Percentiles rank a stretch among this genome's conserved stretches.
These are phyloP conservation scores for Copidosoma aretas DNA, from an alignment of 2,888 invertebrate genomes.

Conservation along the genomic window DNA sequence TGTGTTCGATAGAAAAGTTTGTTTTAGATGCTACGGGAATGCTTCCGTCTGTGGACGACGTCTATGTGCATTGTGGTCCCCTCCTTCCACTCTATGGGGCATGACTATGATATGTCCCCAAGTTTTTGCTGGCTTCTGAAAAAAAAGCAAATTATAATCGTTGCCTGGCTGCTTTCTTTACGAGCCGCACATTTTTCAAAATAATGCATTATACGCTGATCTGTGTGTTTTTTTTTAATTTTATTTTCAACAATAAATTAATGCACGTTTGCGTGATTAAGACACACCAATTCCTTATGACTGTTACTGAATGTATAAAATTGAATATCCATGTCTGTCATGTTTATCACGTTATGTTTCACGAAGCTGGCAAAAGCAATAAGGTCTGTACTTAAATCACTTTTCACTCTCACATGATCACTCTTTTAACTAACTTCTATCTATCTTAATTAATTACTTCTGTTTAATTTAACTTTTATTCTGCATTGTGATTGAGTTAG, in stretches of 20 bases:
- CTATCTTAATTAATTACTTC: slow-evolving; percentile 39
- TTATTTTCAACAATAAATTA: not conserved
- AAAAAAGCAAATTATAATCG: not conserved
- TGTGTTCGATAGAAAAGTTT: slow-evolving; percentile 59
- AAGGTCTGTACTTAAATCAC: slow-evolving; percentile 59
- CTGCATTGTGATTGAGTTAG: slow-evolving; percentile 52
- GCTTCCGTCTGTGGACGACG: slow-evolving; percentile 61
- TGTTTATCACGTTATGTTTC: slow-evolving; percentile 30
- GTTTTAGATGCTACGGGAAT: slow-evolving; percentile 61
- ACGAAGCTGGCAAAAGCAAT: slow-evolving; percentile 53
- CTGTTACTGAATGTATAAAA: slow-evolving; percentile 2
- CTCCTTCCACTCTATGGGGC: slow-evolving; percentile 58
- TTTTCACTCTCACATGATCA: slow-evolving; percentile 55
- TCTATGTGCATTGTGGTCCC: slow-evolving; percentile 61
- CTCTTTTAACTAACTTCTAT: slow-evolving; percentile 43
- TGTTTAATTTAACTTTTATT: slow-evolving; percentile 41
- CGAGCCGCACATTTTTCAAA: not conserved
- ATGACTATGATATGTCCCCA: slow-evolving; percentile 55
- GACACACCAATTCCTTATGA: not conserved
- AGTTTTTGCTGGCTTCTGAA: slow-evolving; percentile 54
- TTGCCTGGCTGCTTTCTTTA: not conserved
- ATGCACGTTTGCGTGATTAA: not conserved
- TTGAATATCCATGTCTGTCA: not conserved
- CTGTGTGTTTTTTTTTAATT: not conserved
- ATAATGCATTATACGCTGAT: not conserved